Evolutionary conservation across 92 coral and sea anemone species (phyloP).

Genomic region (Epizoanthus ramosus): DNA sequence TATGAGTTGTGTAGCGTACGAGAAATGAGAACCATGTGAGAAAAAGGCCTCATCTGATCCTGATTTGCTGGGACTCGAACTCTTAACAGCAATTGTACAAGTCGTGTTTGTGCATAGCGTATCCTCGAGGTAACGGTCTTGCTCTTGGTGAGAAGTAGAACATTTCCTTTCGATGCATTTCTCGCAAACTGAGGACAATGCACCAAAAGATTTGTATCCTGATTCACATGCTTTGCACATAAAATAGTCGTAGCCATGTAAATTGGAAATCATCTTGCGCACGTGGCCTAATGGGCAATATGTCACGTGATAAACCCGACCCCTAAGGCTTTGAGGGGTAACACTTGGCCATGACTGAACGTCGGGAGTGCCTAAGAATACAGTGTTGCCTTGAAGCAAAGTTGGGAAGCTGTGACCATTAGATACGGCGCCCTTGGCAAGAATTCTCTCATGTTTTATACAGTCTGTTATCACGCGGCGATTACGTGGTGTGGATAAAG

Average conservation of each 20-base stretch:
- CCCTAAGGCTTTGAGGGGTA: slow-evolving; percentile 38
- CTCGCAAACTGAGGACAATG: slow-evolving; percentile 40
- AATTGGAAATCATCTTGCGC: slow-evolving; percentile 45
- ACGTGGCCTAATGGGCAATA: slow-evolving; percentile 65
- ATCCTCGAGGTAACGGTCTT: slow-evolving; percentile 7
- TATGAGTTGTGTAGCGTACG: slow-evolving; percentile 45
- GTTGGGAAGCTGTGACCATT: slow-evolving; percentile 34
- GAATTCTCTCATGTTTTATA: neutral
- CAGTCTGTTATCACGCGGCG: slow-evolving; percentile 1
- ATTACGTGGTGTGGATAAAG: slow-evolving; percentile 8
- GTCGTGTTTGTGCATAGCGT: slow-evolving; percentile 51
- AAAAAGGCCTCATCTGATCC: slow-evolving; percentile 3
- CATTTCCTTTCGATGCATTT: slow-evolving; percentile 42
- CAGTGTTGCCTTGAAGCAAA: slow-evolving; percentile 33
- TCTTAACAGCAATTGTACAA: slow-evolving; percentile 27
- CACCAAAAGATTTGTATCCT: slow-evolving; percentile 67
- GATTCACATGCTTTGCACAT: slow-evolving; percentile 56
- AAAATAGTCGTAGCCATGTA: slow-evolving; percentile 14
- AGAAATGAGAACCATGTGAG: slow-evolving; percentile 46
- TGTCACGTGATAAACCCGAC: slow-evolving; percentile 64
- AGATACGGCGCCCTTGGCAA: neutral
- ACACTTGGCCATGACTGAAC: slow-evolving; percentile 63
- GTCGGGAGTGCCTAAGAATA: slow-evolving; percentile 66
- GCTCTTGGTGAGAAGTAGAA: neutral
- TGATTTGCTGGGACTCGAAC: slow-evolving; percentile 26